These are phyloP conservation scores for Brachypodius melanocephalos DNA, from an alignment of 2,113 vertebrate species.

Conservation along the genomic window DNA sequence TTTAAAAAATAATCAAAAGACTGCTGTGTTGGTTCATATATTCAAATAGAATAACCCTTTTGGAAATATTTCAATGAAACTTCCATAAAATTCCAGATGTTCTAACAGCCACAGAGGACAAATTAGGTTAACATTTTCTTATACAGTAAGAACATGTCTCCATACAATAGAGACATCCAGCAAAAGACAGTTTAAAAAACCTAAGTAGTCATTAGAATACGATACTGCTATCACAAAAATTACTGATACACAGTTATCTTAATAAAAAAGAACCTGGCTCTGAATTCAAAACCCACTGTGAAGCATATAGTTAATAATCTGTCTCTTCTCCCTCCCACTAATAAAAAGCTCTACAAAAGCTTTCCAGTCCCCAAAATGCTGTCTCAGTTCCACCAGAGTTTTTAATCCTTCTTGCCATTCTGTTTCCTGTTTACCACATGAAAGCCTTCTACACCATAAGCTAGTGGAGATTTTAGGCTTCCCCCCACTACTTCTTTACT, in stretches of 20 bases:
- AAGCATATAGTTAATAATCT: neutral
- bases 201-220: neutral
- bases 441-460: neutral
- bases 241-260: neutral
- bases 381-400: neutral
- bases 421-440: neutral
- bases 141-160: neutral
- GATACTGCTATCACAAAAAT: neutral
- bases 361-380: neutral
- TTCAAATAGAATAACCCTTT: neutral
- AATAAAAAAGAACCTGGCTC: neutral
- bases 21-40: neutral
- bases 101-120: neutral
- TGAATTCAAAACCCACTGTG: neutral
- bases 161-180: neutral
- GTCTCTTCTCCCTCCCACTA: neutral
- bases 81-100: conserved; percentile 12
- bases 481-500: neutral
- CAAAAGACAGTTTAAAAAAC: neutral
- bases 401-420: neutral
- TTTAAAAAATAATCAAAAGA: neutral
- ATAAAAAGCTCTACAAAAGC: neutral
- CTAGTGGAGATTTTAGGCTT: neutral
- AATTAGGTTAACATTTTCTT: neutral
- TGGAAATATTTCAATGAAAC: neutral